Evolutionary conservation across 2,797 vertebrate species (phyloP), one percentile per base, ranked within the genome.

Genomic region (Lophius americanus): DNA sequence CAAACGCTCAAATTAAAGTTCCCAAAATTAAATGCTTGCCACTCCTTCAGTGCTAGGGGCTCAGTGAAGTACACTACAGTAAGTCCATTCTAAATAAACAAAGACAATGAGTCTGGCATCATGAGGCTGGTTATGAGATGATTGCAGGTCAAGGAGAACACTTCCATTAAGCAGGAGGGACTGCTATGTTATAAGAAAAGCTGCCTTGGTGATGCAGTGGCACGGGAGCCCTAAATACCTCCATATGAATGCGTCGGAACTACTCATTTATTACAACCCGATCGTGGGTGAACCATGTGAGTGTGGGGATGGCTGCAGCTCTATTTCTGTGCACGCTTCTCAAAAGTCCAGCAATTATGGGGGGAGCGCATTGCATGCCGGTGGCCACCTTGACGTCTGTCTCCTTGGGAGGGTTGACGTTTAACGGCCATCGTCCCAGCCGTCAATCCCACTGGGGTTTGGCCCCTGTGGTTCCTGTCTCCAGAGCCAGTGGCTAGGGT

Each of bases 271-370:
- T 93, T 92, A 93, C 91, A 93, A 91, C 89, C 91, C 90, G 50
- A 90, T 92, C 89, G 89, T 91, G 92, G 92, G 90, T 87, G 90
- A 83, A 92, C 90, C 91, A 85, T 82, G 82, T 82, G 80, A 88
- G 89, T 82, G 79, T 80, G 78, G 87, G 84, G 88, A 91, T 62
- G 80, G 85, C 92, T 87, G 87, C 82, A 75, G 76, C 84, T 93
- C 92, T 94, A 94, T 94, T 94, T 94, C 86, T 83, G 88, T 86
- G 89, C 86, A 77, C 68, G 79, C 81, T 75, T 85, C 83, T 89
- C 82, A 85, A 89, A 89, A 91, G 91, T 92, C 92, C 86, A 86
- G 91, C 93, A 94, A 94, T 94, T 94, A 94, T 92, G 92, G 89
- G 91, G 91, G 86, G 87, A 90, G 88, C 70, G 56, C 89, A 75